Evolutionary conservation across 23 tunicate species (phyloP).

Genomic region (Clavelina lepadiformis): DNA sequence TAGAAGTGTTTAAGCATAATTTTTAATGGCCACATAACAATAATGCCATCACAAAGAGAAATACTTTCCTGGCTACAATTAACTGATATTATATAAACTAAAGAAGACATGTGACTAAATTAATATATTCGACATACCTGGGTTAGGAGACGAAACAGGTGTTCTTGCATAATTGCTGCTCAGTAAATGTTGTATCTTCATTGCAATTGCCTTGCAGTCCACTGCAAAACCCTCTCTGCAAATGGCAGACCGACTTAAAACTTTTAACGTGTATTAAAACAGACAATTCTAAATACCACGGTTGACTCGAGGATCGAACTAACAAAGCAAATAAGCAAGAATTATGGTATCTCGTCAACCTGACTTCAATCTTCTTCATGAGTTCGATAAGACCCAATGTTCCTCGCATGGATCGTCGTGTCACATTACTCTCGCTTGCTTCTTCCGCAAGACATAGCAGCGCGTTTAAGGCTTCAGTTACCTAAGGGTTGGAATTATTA

Average conservation of each 20-base stretch:
- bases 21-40: too few relatives aligned
- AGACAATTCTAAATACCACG: neutral
- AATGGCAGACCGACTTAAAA: neutral
- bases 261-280: too few relatives aligned
- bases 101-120: too few relatives aligned
- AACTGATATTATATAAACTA: too few relatives aligned
- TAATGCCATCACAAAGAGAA: too few relatives aligned
- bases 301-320: neutral
- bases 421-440: conserved; percentile 46
- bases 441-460: conserved; percentile 73
- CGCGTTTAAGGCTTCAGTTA: conserved; percentile 79
- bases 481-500: conserved; percentile 26
- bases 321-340: neutral
- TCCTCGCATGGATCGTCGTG: conserved; percentile 34
- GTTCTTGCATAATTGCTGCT: conserved; percentile 8
- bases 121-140: conserved; percentile 16
- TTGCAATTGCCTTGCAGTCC: conserved; percentile 69
- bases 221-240: conserved; percentile 55
- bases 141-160: conserved; percentile 25
- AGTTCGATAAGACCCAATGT: conserved; percentile 63
- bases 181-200: conserved; percentile 65
- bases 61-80: too few relatives aligned
- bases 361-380: conserved; percentile 69
- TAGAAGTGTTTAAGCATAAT: too few relatives aligned
- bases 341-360: conserved; percentile 15